Evolutionary conservation across 1,140 invertebrate species (phyloP).

Genomic region (Argopecten irradians): DNA sequence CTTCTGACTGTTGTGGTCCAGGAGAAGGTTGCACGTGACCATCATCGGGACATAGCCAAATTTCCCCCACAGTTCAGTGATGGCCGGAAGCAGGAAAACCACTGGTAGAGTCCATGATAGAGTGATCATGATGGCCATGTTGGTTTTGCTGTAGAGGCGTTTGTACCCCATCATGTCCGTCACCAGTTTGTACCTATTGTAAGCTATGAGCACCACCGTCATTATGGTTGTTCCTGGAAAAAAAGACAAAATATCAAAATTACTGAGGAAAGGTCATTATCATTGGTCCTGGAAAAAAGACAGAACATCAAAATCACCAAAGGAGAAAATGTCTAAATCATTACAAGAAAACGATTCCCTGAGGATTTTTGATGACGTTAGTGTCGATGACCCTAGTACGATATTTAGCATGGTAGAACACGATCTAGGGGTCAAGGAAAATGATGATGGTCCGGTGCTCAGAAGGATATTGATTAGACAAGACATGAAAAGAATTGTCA

Average conservation of each 20-base stretch:
- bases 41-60: slow-evolving; percentile 63
- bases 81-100: slow-evolving; percentile 51
- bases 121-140: slow-evolving; percentile 56
- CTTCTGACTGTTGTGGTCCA: slow-evolving; percentile 60
- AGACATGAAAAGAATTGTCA: too few species aligned
- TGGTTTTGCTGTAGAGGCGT: slow-evolving; percentile 42
- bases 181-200: slow-evolving; percentile 65
- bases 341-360: not conserved
- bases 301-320: not conserved
- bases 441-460: too few species aligned
- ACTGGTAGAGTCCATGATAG: slow-evolving; percentile 57
- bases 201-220: slow-evolving; percentile 65
- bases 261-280: too few species aligned
- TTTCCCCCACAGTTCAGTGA: slow-evolving; percentile 55
- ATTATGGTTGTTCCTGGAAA: slow-evolving; percentile 65
- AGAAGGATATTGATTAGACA: too few species aligned
- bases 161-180: slow-evolving; percentile 51
- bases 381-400: too few species aligned
- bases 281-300: not conserved
- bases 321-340: not conserved
- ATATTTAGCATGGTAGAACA: too few species aligned
- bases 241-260: slow-evolving; percentile 27
- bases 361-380: too few species aligned
- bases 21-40: slow-evolving; percentile 61
- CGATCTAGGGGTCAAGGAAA: too few species aligned